Evolutionary conservation across 2,113 vertebrate species (phyloP).

Genomic region (Passer montanus): DNA sequence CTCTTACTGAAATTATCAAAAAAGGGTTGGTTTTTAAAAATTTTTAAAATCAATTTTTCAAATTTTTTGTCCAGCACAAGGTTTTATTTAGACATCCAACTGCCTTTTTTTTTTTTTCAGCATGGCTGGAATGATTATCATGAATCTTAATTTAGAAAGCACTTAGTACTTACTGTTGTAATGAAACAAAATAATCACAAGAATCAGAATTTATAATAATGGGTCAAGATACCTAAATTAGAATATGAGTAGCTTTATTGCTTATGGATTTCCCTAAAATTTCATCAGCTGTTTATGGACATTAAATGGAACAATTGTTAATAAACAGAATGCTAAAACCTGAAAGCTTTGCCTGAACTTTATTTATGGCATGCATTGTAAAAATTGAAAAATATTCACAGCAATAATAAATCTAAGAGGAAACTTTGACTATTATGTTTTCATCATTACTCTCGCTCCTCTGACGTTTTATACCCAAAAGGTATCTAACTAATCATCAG

Average conservation of each 20-base stretch:
- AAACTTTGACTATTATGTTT: not conserved
- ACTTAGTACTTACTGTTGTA: slow-evolving; percentile 16
- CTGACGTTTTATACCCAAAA: slow-evolving; percentile 54
- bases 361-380: not conserved
- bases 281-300: not conserved
- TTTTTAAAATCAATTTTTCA: not conserved
- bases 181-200: slow-evolving; percentile 27
- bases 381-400: slow-evolving; percentile 39
- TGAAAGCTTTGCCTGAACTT: slow-evolving; percentile 5
- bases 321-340: slow-evolving; percentile 17
- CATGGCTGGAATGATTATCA: not conserved
- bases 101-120: not conserved
- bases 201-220: slow-evolving; percentile 35
- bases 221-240: slow-evolving; percentile 36
- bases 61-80: not conserved
- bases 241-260: slow-evolving; percentile 24
- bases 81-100: not conserved
- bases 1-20: not conserved
- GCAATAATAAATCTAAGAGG: slow-evolving; percentile 22
- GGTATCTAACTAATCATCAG: slow-evolving; percentile 28
- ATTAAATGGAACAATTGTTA: slow-evolving; percentile 7
- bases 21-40: not conserved
- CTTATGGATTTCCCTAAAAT: slow-evolving; percentile 34
- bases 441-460: slow-evolving; percentile 4
- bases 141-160: slow-evolving; percentile 45